Evolutionary conservation across 2,797 vertebrate genomes (phyloP).

Genomic region (Spea hammondii): DNA sequence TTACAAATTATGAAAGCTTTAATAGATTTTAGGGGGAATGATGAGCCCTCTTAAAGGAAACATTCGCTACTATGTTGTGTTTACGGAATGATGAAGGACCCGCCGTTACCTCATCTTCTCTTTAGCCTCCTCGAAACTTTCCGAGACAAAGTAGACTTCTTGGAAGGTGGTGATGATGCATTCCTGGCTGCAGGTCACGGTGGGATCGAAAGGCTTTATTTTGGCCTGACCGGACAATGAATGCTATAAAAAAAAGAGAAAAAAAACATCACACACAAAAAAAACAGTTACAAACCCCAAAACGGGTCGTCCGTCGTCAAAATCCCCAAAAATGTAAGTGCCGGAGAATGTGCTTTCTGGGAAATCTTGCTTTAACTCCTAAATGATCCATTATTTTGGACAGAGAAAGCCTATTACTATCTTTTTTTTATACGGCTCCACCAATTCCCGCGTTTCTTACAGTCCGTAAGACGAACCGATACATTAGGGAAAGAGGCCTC

Average conservation of each 20-base stretch:
- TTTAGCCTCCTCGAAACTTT: constrained; percentile 95
- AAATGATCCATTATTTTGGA: no score
- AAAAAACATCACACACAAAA: neutral
- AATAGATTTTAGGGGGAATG: no score
- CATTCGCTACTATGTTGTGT: neutral
- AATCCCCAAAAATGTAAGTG: neutral
- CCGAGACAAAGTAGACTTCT: constrained; percentile 91
- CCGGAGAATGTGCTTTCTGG: no score
- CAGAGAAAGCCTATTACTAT: no score
- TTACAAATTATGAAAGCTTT: no score
- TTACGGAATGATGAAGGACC: neutral
- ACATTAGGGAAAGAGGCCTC: no score
- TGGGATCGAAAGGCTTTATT: constrained; percentile 88
- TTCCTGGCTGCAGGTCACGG: constrained; percentile 86
- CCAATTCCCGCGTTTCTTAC: no score
- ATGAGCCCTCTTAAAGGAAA: no score
- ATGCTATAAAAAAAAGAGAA: constrained; percentile 66
- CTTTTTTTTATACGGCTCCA: no score
- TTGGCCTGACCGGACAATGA: constrained; percentile 84
- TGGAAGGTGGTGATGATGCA: constrained; percentile 96
- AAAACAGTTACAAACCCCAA: neutral
- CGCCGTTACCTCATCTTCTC: constrained; percentile 86
- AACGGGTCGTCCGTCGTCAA: neutral
- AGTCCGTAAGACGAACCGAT: no score
- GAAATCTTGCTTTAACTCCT: no score